Conservation (phyloP, 2,113 vertebrate genomes). For the Triplophysa dalaica region DNA sequence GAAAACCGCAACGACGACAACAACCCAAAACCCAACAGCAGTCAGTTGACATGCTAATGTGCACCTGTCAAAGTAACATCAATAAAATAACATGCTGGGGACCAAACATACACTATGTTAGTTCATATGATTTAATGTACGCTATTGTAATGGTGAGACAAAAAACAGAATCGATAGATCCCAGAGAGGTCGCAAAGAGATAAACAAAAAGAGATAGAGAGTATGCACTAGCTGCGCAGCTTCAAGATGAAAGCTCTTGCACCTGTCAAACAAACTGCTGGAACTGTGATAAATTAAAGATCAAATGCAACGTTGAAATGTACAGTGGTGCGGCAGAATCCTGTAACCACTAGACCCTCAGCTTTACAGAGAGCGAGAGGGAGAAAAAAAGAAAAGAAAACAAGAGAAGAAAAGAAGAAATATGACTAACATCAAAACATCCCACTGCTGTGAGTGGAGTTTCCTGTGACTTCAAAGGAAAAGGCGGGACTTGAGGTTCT, state of each 20-base stretch:
- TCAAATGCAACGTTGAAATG: constrained; percentile 85
- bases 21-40: constrained; percentile 22
- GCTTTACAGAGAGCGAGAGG: constrained; percentile 65
- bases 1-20: constrained; percentile 23
- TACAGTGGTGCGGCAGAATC: constrained; percentile 81
- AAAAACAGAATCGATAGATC: constrained; percentile 70
- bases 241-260: constrained; percentile 88
- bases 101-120: constrained; percentile 44
- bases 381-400: constrained; percentile 29
- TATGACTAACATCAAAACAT: constrained; percentile 82
- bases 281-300: constrained; percentile 98
- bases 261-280: constrained; percentile 97
- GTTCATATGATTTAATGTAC: constrained; percentile 65
- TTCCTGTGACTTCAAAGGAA: constrained; percentile 60
- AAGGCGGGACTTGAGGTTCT: constrained; percentile 49
- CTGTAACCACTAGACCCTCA: constrained; percentile 78
- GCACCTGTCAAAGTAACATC: constrained; percentile 45
- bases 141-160: constrained; percentile 36
- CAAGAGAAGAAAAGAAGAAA: constrained; percentile 62
- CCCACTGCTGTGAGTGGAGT: constrained; percentile 44
- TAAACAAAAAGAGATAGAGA: constrained; percentile 47
- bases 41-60: constrained; percentile 25
- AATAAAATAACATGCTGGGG: constrained; percentile 48
- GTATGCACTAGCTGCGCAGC: constrained; percentile 73
- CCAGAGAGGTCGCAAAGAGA: constrained; percentile 64